Conservation (phyloP, 2,113 vertebrate species). For the Ceyx melanurus region DNA sequence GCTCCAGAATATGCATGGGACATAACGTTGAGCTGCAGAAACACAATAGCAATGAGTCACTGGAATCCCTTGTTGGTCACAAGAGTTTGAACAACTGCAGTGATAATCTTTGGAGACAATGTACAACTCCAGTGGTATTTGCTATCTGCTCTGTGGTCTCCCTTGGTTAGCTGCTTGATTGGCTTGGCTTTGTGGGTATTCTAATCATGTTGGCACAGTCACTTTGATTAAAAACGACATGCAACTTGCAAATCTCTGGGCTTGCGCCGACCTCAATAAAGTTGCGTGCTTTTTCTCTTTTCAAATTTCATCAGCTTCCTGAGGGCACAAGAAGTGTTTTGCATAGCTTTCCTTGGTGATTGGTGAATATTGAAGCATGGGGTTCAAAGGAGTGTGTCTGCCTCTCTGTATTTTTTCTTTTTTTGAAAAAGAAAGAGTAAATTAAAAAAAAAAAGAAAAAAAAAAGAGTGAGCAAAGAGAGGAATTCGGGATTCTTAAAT, state of each 20-base stretch:
- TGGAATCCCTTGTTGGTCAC: conserved; percentile 44
- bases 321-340: conserved; percentile 2
- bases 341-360: neutral
- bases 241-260: conserved; percentile 42
- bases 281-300: conserved; percentile 26
- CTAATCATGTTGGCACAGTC: conserved; percentile 71
- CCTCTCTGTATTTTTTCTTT: neutral
- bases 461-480: neutral
- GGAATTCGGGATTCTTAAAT: neutral
- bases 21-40: conserved; percentile 48
- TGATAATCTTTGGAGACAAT: conserved; percentile 68
- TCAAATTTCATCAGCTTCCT: conserved; percentile 1
- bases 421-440: neutral
- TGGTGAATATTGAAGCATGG: neutral
- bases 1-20: conserved; percentile 42
- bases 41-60: conserved; percentile 57
- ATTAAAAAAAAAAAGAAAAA: neutral
- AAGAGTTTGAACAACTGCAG: conserved; percentile 48
- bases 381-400: neutral
- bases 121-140: conserved; percentile 65
- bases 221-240: conserved; percentile 66
- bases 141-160: conserved; percentile 48
- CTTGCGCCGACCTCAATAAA: conserved; percentile 64
- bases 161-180: conserved; percentile 56
- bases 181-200: conserved; percentile 50